These are phyloP conservation scores for Bombus balteatus DNA, from an alignment of 1,140 invertebrate genomes.

Conservation along the genomic window DNA sequence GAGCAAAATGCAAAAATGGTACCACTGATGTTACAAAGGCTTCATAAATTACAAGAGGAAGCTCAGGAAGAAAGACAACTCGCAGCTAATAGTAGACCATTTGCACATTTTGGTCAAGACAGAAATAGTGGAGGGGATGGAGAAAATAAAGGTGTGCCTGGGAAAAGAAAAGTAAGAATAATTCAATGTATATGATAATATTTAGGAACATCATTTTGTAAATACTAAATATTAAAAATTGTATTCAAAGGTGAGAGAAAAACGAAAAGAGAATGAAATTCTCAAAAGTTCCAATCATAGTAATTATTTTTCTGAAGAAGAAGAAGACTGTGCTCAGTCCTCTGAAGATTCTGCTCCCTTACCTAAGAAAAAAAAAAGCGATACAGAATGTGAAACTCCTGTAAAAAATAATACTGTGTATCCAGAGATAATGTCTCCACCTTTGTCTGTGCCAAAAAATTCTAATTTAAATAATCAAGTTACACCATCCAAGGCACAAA, in stretches of 20 bases:
- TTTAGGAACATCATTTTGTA: not conserved
- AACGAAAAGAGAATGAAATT: slow-evolving; percentile 71
- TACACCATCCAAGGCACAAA: slow-evolving; percentile 63
- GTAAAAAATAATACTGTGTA: slow-evolving; percentile 70
- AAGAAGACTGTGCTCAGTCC: slow-evolving; percentile 61
- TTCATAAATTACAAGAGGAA: slow-evolving; percentile 88
- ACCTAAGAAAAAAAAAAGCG: slow-evolving; percentile 72
- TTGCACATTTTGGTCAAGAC: slow-evolving; percentile 84
- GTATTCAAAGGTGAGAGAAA: slow-evolving; percentile 60
- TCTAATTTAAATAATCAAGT: slow-evolving; percentile 56
- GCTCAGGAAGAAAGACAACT: slow-evolving; percentile 79
- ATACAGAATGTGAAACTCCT: slow-evolving; percentile 67
- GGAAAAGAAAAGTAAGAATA: slow-evolving; percentile 74
- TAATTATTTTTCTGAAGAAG: slow-evolving; percentile 69
- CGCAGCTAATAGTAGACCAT: slow-evolving; percentile 81
- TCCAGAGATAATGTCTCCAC: slow-evolving; percentile 79
- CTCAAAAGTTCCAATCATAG: slow-evolving; percentile 62
- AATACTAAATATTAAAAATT: not conserved
- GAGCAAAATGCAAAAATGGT: slow-evolving; percentile 94
- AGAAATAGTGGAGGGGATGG: slow-evolving; percentile 67
- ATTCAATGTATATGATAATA: not conserved
- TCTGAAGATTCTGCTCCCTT: slow-evolving; percentile 68
- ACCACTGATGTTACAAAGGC: slow-evolving; percentile 92
- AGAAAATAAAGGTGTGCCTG: slow-evolving; percentile 73
- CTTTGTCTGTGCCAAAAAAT: slow-evolving; percentile 73